Evolutionary conservation across 2,888 invertebrate species (phyloP), one percentile per base, ranked within the genome.

Genomic region (Isotomurus palustris): DNA sequence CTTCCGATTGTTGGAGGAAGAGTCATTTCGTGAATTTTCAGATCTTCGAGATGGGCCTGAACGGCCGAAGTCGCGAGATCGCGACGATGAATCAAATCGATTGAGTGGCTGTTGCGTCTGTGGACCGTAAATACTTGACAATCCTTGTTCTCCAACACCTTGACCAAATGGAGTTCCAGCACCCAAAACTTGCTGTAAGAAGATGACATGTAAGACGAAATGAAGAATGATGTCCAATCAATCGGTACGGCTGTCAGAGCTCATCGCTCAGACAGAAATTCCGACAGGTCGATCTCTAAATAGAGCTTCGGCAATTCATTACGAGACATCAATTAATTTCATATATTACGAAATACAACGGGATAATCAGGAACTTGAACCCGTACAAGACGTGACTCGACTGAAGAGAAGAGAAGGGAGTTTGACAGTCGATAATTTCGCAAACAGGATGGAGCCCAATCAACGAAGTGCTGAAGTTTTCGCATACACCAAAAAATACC

Each of bases 61-160:
- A n/a, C n/a, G n/a, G n/a, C 19, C 12, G 40, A 27, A 25, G 19
- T 49, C 19, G 49, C 24, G 21, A 27, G 38, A 19, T 52, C 29
- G 38, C 38, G 14, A 19, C 38, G 5, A 14, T 24, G 5, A 5
- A 10, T 43, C 43, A 14, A 43, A 38, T 3, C 25, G 25, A 25
- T 50, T 36, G 17, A 50, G 40, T 2, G 24, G 24, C 19, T 50
- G 50, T 22, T 50, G 50, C n/a, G 50, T 50, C 17, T 50, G 50
- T 3, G 50, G 19, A 8, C 50, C 50, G 32, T 38, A 50, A 25
- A 50, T 50, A 25, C 21, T 32, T 24, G 41, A 44, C 25, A 40
- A 8, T 47, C 32, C 36, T 29, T 48, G 41, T 36, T 55, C 19
- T 48, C 48, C 40, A 47, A 47, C 17, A 3, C 45, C 45, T 14